These are phyloP conservation scores for Eupithecia abbreviata DNA, from an alignment of 2,888 invertebrate genomes.

Conservation along the genomic window DNA sequence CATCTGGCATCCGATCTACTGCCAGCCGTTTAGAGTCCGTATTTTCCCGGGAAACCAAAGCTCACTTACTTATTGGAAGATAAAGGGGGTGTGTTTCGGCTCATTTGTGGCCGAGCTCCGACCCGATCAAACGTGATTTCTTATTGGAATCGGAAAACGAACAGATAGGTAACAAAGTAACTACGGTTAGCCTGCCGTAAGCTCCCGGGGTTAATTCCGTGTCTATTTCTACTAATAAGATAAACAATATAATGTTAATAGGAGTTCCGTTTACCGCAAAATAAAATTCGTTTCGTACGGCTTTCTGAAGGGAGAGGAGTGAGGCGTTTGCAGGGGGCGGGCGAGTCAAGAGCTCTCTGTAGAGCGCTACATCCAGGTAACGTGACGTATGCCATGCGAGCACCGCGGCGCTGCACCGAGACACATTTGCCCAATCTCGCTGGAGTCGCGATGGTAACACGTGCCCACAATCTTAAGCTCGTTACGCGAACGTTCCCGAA, in stretches of 20 bases:
- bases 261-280: conserved; percentile 44
- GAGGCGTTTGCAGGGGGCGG: conserved; percentile 38
- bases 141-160: conserved; percentile 70
- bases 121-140: conserved; percentile 77
- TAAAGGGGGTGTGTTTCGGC: conserved; percentile 79
- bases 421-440: conserved; percentile 68
- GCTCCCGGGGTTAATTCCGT: conserved; percentile 59
- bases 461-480: conserved; percentile 78
- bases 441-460: conserved; percentile 65
- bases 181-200: conserved; percentile 58
- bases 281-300: conserved; percentile 36
- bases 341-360: conserved; percentile 55
- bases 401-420: conserved; percentile 42
- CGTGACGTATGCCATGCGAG: conserved; percentile 68
- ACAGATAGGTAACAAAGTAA: conserved; percentile 66
- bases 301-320: conserved; percentile 37
- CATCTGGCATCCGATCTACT: conserved; percentile 70
- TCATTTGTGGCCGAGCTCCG: conserved; percentile 75
- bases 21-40: conserved; percentile 63
- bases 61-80: conserved; percentile 77
- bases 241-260: conserved; percentile 54
- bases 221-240: conserved; percentile 59
- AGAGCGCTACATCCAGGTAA: conserved; percentile 61
- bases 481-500: conserved; percentile 68
- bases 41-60: conserved; percentile 68